Base-by-base conservation (phyloP, 2,797 vertebrate species). In the Erpetoichthys calabaricus region DNA sequence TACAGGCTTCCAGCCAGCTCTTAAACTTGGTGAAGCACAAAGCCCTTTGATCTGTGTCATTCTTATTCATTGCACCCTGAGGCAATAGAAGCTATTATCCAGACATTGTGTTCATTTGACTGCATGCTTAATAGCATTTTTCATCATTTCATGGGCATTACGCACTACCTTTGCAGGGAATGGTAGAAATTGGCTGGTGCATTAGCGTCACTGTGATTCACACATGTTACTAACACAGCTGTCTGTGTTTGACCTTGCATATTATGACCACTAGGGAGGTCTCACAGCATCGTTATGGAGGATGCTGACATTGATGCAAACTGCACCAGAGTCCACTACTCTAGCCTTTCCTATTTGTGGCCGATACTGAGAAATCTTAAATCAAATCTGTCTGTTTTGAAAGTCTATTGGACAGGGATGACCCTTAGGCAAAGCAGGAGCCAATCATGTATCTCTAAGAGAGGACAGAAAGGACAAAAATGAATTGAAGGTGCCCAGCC, bases 51-150 rank as follows among this genome's bases (percentile, higher is more conserved):
- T 45, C 46, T 6, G n/a, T 49, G 58, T 44, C 53, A 56, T 44
- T 62, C 50, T 42, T 45, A 62, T 42, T 53, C 50, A 7, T 45
- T 44, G 42, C 49, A 43, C 53, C 54, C 53, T 42, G 25, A 62
- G 57, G 57, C 57, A 47, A 45, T 45, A 45, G 47, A 6, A 25
- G 56, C 25, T 25, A 25, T 25, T 25, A 25, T 25, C 25, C 25
- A 25, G 25, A 25, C 25, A 25, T 25, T 25, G 25, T 25, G 25
- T 25, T 25, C 25, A 25, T 25, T 25, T 25, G 25, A 25, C 25
- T 25, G 25, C 25, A 25, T 25, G 25, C 25, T 25, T 25, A 25
- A 25, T 25, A 25, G 25, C 25, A 25, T 25, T 25, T 25, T 25
- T 25, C 25, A 25, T 25, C 25, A 25, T 25, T 25, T 25, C 25